Evolutionary conservation across 1,140 invertebrate genomes (phyloP), one percentile per base, ranked within the genome.

Genomic region (Pissodes strobi): DNA sequence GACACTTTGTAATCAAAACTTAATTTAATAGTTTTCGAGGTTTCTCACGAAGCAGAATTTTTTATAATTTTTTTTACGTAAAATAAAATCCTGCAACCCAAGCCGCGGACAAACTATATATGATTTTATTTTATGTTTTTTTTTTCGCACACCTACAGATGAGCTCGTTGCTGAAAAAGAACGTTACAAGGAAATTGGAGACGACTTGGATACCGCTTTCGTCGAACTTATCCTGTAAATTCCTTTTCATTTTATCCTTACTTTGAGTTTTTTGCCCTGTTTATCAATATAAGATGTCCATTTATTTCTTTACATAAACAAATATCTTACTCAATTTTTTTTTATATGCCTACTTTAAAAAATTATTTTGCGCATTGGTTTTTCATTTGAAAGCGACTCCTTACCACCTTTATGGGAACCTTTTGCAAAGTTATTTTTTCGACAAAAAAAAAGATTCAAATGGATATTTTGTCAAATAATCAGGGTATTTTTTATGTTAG

Each of bases 181-280:
- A 85, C 95, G 95, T 81, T 99, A 97, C 92, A 99, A 98, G 86
- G 90, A 93, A 80, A 97, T 99, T 83, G 96, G 94, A 80, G 97
- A 99, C 85, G 97, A 99, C 82, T 87, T 99, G 86, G 97, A 99
- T 84, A 90, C 90, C 77, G 97, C 97, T 72, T 98, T 99, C 86
- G 90, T 94, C 79, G 96, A 99, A 82, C 89, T 99, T 81, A 97
- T 97, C 83, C 71, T 79, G 55, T 78, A 79, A 78, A 72, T 68
- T 56, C 22, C 17, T 15, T 46, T 5, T 22, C 41, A n/a, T 43
- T 19, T 30, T 45, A 1, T 39, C 18, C 13, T 13, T 34, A 13
- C 22, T 21, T 18, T 0, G n/a, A 18, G 4, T 23, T 43, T 43
- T 43, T 17, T 19, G 34, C 13, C 15, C 13, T 43, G 12, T 49